Conservation (phyloP, 2,797 vertebrate genomes). For the Platalea minor region DNA sequence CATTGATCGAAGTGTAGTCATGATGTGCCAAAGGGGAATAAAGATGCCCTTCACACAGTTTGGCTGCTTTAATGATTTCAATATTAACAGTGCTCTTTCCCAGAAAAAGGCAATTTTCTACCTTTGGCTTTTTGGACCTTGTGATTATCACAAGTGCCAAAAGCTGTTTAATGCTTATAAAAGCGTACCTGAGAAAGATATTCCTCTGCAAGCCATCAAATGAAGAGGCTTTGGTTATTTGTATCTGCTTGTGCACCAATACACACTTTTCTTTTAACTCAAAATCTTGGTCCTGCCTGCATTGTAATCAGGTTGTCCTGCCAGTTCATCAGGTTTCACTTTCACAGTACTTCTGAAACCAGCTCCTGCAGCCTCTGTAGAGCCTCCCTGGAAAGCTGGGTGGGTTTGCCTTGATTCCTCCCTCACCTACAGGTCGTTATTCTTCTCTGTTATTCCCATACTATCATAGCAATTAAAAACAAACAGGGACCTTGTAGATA, state of each 20-base stretch:
- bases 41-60: constrained; percentile 53
- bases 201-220: background rate
- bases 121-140: constrained; percentile 4
- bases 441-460: background rate
- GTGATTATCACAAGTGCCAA: constrained; percentile 22
- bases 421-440: background rate
- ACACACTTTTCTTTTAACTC: background rate
- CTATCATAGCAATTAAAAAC: background rate
- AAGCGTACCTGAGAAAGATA: background rate
- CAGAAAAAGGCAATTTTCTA: constrained; percentile 60
- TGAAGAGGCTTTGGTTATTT: constrained; percentile 20
- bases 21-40: constrained; percentile 56
- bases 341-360: background rate
- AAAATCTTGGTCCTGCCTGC: background rate
- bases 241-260: background rate
- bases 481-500: background rate
- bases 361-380: background rate
- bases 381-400: background rate
- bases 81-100: constrained; percentile 52
- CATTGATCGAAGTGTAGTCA: constrained; percentile 29
- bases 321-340: background rate
- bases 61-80: constrained; percentile 52
- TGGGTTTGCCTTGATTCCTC: background rate
- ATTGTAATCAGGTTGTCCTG: background rate
- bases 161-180: constrained; percentile 40